These are phyloP conservation scores for Notarius quadriscutis DNA, from an alignment of 2,113 vertebrate genomes.

Conservation along the genomic window DNA sequence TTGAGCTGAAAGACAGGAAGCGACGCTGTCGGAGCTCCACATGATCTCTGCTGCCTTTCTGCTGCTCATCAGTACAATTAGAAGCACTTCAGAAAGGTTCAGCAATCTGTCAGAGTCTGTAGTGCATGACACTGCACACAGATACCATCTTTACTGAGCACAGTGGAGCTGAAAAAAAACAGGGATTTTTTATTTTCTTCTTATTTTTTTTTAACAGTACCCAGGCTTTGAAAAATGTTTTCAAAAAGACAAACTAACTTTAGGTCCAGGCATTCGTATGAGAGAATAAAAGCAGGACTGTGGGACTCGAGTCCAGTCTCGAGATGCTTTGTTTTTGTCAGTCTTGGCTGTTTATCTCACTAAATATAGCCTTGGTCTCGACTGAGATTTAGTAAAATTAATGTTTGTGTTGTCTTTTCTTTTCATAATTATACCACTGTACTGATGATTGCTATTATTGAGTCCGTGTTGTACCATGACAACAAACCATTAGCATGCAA, in stretches of 20 bases:
- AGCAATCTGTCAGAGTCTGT: slow-evolving; percentile 15
- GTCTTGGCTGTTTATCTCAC: neutral
- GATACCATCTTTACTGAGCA: neutral
- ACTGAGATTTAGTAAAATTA: neutral
- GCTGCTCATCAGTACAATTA: slow-evolving; percentile 56
- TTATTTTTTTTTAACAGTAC: neutral
- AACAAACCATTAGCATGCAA: neutral
- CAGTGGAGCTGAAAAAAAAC: neutral
- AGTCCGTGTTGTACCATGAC: neutral
- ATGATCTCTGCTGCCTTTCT: slow-evolving; percentile 27
- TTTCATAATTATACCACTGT: no score
- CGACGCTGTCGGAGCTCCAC: slow-evolving; percentile 37
- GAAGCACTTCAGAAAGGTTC: slow-evolving; percentile 51
- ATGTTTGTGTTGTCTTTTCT: neutral
- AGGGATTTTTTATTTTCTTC: neutral
- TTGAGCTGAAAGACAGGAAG: slow-evolving; percentile 49
- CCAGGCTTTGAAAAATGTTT: neutral
- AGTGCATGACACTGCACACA: neutral
- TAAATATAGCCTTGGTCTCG: neutral
- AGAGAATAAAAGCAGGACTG: neutral
- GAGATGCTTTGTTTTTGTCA: neutral
- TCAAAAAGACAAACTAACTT: neutral
- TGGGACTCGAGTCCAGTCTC: neutral
- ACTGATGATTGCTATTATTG: no score
- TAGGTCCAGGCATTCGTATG: neutral